Base-by-base conservation (phyloP, 1,140 invertebrate genomes). In the Acromyrmex heyeri region DNA sequence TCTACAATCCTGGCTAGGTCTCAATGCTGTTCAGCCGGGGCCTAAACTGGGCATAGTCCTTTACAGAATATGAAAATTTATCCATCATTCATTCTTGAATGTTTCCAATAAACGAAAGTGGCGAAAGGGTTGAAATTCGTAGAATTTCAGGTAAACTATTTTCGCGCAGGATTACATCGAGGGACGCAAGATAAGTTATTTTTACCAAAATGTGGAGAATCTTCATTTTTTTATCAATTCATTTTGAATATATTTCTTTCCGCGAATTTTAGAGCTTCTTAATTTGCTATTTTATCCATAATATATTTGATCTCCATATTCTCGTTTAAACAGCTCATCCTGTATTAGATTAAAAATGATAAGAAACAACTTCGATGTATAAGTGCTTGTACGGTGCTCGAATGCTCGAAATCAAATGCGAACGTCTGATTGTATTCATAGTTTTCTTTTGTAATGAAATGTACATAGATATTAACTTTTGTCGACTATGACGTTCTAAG, bases 41-140 rank as follows among this genome's bases (percentile, higher is more conserved):
- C 30, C 5, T 5, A 34, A 6, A 34, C 30, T 34, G 30, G 5
- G 30, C 30, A 34, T 34, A 34, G 30, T 34, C 30, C 30, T 57
- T 55, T 65, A 5, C 18, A 34, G 30, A 38, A n/a, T 21, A 27
- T 55, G 0, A 1, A 53, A 53, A 79, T 78, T 78, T 50, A 53
- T 18, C 53, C 14, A 44, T 50, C 30, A 21, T 70, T 70, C 2
- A 24, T 53, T 50, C 18, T 30, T 21, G 18, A 65, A 53, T 38
- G 18, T 34, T 21, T 48, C 14, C 30, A 27, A 73, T n/a, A 55
- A 83, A 73, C 7, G 14, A 62, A 50, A 83, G 4, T 34, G 79
- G 79, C 79, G 79, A 83, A 83, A 83, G 79, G 79, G 79, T 83
- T 83, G 79, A 83, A 75, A 83, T 73, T 83, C 55, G 79, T 73